Base-by-base conservation (phyloP, 2,888 invertebrate species). In the Polydrusus tereticollis region DNA sequence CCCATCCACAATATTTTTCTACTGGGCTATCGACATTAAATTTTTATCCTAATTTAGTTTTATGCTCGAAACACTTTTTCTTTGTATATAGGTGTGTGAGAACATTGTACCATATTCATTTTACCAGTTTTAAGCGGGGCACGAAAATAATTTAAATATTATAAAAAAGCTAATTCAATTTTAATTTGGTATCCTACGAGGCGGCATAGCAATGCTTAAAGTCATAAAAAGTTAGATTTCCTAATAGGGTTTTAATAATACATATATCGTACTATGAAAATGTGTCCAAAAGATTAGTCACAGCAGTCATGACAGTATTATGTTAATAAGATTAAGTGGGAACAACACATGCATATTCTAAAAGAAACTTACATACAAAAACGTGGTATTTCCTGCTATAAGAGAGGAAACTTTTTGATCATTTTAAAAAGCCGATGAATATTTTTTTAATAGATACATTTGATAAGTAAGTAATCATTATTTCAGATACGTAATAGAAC, bases 211-310 rank as follows among this genome's bases (percentile, higher is more conserved):
- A 3, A 4, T 47, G 21, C 8, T 10, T 0, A 47, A 47, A 20
- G 10, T 45, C 10, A n/a, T 47, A 23, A 47, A 45, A 47, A 23
- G 12, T n/a, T 23, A 21, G 47, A 5, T n/a, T 47, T 47, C 47
- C 47, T 47, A 47, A 47, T 47, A 47, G n/a, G 21, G 23, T 47
- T 47, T 47, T 47, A 47, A 47, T 47, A 47, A 47, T 47, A 47
- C n/a, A 20, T n/a, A 23, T 23, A 18, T 45, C 10, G 18, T 12
- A 36, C 36, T n/a, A 12, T 36, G 36, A 36, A 36, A 41, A 16
- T 41, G 21, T 45, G 12, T 20, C 8, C 45, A 10, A 18, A 21
- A 23, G 12, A 23, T 23, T 10, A 47, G 47, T 47, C 47, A 47
- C 36, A 7, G 36, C n/a, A n/a, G 2, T n/a, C 3, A 36, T 12